Conservation (phyloP, 1,140 invertebrate species). For the Tetramorium alpestre region DNA sequence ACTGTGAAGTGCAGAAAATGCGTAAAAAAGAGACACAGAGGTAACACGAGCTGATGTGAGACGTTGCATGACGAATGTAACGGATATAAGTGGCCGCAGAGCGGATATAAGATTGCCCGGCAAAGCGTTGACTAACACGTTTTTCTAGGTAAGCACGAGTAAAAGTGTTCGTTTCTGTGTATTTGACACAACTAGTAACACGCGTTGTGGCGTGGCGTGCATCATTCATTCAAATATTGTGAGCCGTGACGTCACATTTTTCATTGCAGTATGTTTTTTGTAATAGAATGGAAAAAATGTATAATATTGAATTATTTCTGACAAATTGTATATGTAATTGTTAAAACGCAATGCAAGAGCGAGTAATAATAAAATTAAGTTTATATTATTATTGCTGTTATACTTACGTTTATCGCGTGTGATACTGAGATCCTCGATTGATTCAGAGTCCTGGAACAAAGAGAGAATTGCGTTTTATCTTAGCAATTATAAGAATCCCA, state of each 20-base stretch:
- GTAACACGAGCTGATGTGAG: constrained; percentile 38
- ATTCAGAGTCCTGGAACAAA: constrained; percentile 87
- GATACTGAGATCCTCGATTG: constrained; percentile 86
- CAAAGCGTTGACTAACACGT: constrained; percentile 48
- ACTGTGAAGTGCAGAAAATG: constrained; percentile 83
- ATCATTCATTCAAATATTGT: constrained; percentile 59
- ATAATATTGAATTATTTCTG: constrained; percentile 24
- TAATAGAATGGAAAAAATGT: constrained; percentile 12
- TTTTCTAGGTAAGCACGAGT: constrained; percentile 46
- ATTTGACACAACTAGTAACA: constrained; percentile 33
- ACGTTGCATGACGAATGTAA: constrained; percentile 9
- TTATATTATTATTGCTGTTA: not conserved
- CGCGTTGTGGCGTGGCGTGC: constrained; percentile 34
- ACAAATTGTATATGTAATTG: constrained; percentile 14
- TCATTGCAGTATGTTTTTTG: constrained; percentile 15
- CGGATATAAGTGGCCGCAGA: not conserved
- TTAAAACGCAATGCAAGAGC: constrained; percentile 30
- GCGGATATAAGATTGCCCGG: constrained; percentile 28
- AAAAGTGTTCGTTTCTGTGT: constrained; percentile 47
- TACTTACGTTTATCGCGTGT: constrained; percentile 80
- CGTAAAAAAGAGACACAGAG: constrained; percentile 34
- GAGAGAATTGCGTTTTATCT: constrained; percentile 41
- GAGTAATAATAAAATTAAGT: not conserved
- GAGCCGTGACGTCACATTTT: constrained; percentile 59
- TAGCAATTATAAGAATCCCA: constrained; percentile 32